Evolutionary conservation across 2,797 vertebrate genomes (phyloP).

Genomic region (Sebastes taczanowskii): DNA sequence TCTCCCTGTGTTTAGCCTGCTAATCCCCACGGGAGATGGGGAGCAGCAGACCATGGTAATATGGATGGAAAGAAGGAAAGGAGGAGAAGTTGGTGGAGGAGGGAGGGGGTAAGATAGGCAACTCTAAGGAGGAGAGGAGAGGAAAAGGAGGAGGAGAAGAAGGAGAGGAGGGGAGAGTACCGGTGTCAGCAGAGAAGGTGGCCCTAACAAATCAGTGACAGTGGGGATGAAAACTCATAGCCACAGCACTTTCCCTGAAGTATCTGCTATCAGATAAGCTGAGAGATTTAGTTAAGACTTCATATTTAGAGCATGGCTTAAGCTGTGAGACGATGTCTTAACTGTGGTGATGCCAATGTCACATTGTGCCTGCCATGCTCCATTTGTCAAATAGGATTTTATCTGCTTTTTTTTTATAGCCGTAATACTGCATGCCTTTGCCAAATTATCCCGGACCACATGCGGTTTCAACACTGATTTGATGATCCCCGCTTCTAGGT

Average conservation of each 20-base stretch:
- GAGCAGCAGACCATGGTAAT: constrained; percentile 80
- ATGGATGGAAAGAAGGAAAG: constrained; percentile 59
- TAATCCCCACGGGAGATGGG: constrained; percentile 81
- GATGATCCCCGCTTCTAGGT: constrained; percentile 27
- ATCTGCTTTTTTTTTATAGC: constrained; percentile 63
- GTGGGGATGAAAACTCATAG: constrained; percentile 78
- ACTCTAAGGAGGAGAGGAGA: constrained; percentile 11
- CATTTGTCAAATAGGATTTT: constrained; percentile 76
- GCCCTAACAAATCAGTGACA: constrained; percentile 77
- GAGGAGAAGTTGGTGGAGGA: constrained; percentile 40
- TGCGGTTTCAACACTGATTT: constrained; percentile 21
- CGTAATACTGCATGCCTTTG: constrained; percentile 35
- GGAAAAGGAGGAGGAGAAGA: background rate
- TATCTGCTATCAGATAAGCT: constrained; percentile 82
- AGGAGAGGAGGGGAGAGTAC: constrained; percentile 33
- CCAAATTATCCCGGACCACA: constrained; percentile 52
- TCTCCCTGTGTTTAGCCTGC: constrained; percentile 78
- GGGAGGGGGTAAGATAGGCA: constrained; percentile 29
- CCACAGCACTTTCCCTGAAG: constrained; percentile 81
- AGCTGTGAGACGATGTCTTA: constrained; percentile 78
- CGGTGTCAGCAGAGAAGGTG: constrained; percentile 74
- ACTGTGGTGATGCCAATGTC: constrained; percentile 79
- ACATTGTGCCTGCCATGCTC: constrained; percentile 78
- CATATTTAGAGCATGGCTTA: constrained; percentile 83
- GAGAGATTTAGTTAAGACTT: constrained; percentile 83